Evolutionary conservation across 2,888 invertebrate species (phyloP).

Genomic region (Corythucha ciliata): DNA sequence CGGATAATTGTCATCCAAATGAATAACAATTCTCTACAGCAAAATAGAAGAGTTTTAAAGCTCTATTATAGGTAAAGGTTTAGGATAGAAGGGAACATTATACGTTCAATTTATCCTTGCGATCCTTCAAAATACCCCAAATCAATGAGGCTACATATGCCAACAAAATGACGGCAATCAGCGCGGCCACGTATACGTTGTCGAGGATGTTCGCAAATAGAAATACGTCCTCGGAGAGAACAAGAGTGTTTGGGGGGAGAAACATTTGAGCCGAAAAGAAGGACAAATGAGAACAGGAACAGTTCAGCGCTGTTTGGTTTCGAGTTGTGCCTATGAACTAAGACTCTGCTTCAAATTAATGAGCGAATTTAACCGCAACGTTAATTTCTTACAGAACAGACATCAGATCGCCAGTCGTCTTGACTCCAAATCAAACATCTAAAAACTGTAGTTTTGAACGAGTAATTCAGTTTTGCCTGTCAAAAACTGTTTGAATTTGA

Average conservation of each 20-base stretch:
- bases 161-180: not conserved
- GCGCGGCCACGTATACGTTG: not conserved
- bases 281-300: not conserved
- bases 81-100: too few relatives aligned
- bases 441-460: too few relatives aligned
- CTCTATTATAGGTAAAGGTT: too few relatives aligned
- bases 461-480: too few relatives aligned
- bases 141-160: not conserved
- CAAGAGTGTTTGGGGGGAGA: not conserved
- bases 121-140: not conserved
- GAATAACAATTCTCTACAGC: not conserved
- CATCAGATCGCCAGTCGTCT: too few relatives aligned
- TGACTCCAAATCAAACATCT: too few relatives aligned
- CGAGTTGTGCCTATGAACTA: too few relatives aligned
- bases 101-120: not conserved
- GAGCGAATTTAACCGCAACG: too few relatives aligned
- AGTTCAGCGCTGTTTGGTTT: not conserved
- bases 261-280: not conserved
- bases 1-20: slow-evolving; percentile 2
- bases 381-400: too few relatives aligned
- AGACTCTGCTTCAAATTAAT: too few relatives aligned
- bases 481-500: too few relatives aligned
- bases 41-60: not conserved
- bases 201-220: not conserved
- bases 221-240: not conserved